Evolutionary conservation across 1,140 invertebrate species (phyloP), one percentile per base, ranked within the genome.

Genomic region (Halyomorpha halys): DNA sequence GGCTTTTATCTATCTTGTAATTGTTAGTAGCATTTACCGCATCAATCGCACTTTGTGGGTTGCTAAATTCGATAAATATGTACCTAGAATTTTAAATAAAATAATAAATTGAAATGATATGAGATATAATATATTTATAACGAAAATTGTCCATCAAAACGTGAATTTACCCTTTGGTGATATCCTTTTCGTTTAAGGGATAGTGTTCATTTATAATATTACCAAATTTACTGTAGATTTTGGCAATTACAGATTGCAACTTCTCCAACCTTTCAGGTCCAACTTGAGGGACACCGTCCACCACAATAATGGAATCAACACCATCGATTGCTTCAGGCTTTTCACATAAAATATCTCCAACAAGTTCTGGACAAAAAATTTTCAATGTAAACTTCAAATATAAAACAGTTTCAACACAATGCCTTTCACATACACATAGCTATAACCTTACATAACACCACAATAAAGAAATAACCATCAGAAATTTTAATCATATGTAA

Each of bases 201-300:
- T 94, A 97, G 75, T 86, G 86, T 67, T 94, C 89, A 73, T 89
- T 95, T 1, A 93, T 85, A 69, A 98, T 89, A 60, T 84, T 83
- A 0, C 94, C 95, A 79, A 89, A 96, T 72, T 93, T 93, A 21
- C 83, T 84, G 74, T 94, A 97, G 4, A 98, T 82, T 77, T 98
- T 98, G 51, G 84, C 84, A 61, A 99, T 86, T 14, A 99, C 91
- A 68, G 85, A 87, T 73, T 95, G 90, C 19, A 99, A 80, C 76
- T 98, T 98, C 54, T 95, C 91, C 27, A 97, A 74, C 53, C 93
- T 82, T 61, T 95, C 91, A 15, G 88, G 85, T 56, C 91, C 93
- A 64, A 98, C 94, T 76, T 91, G 84, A 30, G 97, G 97, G 56
- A 97, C 87, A 64, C 95, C 93, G 77, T 98, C 96, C 9, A 99